Percentiles rank a stretch among this genome's conserved stretches.
Conservation (phyloP, 2,888 invertebrate species). For the Ceraclea dissimilis region DNA sequence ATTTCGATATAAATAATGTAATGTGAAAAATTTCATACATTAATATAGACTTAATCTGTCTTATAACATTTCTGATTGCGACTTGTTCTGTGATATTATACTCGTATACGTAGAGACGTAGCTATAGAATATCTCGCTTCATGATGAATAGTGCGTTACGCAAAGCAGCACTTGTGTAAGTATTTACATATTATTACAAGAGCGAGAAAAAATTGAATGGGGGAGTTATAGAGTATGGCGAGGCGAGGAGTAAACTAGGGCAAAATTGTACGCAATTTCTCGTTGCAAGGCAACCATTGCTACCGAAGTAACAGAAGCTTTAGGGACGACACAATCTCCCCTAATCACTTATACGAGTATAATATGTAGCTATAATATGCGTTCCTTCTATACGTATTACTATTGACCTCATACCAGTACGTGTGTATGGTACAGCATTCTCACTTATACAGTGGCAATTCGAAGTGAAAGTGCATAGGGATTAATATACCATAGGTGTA, state of each 20-base stretch:
- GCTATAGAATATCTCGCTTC: too few relatives aligned
- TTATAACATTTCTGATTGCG: too few relatives aligned
- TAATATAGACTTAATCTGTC: too few relatives aligned
- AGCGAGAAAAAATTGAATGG: too few relatives aligned
- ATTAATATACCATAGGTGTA: background rate
- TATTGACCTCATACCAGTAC: background rate
- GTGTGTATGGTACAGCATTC: background rate
- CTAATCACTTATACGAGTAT: background rate
- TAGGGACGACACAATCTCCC: slow-evolving; percentile 5
- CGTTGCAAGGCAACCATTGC: slow-evolving; percentile 13
- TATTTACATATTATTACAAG: too few relatives aligned
- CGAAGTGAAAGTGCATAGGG: slow-evolving; percentile 1
- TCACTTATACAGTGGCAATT: background rate
- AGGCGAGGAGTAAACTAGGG: slow-evolving; percentile 4
- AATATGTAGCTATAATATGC: background rate
- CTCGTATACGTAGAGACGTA: too few relatives aligned
- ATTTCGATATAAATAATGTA: too few relatives aligned
- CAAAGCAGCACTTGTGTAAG: too few relatives aligned
- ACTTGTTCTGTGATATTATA: too few relatives aligned
- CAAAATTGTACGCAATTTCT: slow-evolving; percentile 11
- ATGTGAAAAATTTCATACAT: too few relatives aligned
- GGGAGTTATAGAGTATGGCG: background rate
- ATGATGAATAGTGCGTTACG: too few relatives aligned
- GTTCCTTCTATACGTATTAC: background rate
- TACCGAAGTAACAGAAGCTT: background rate